These are phyloP conservation scores for Spodoptera litura DNA, from an alignment of 1,140 invertebrate species.

Conservation along the genomic window DNA sequence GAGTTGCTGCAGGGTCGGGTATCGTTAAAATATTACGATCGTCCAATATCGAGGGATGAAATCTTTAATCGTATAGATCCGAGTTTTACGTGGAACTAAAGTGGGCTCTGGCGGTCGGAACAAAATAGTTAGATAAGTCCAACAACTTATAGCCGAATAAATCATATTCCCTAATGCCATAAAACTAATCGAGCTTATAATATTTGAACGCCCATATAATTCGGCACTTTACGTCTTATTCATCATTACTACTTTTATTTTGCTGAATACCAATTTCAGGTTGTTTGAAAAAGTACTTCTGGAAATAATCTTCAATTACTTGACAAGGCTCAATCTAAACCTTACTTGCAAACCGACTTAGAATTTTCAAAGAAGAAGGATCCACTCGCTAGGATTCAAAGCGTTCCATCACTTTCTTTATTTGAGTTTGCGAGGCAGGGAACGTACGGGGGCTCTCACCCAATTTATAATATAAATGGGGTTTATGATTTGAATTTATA, in stretches of 20 bases:
- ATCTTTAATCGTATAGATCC: constrained; percentile 77
- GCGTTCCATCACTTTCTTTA: constrained; percentile 33
- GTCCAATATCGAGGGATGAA: constrained; percentile 76
- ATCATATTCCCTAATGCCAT: constrained; percentile 59
- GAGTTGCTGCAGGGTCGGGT: constrained; percentile 63
- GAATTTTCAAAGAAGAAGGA: not conserved
- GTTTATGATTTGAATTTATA: constrained; percentile 43
- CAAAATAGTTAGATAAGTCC: constrained; percentile 62
- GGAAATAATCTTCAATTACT: no score
- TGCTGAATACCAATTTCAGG: not conserved
- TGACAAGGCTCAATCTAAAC: no score
- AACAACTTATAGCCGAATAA: constrained; percentile 60
- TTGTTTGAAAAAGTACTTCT: no score
- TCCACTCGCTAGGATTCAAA: constrained; percentile 18
- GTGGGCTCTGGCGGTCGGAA: constrained; percentile 53
- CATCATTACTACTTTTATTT: not conserved
- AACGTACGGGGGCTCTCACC: constrained; percentile 11
- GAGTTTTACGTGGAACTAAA: constrained; percentile 67
- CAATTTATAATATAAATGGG: constrained; percentile 44
- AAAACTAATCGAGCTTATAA: constrained; percentile 61
- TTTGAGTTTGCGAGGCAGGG: constrained; percentile 19
- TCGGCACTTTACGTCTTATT: constrained; percentile 38
- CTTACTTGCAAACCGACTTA: not conserved
- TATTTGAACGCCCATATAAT: constrained; percentile 45
- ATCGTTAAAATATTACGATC: constrained; percentile 82